A percentile compares a stretch with the other conserved stretches of the same genome.
Evolutionary conservation across 2,888 invertebrate species (phyloP).

Genomic region (Reticulitermes lucifugus): DNA sequence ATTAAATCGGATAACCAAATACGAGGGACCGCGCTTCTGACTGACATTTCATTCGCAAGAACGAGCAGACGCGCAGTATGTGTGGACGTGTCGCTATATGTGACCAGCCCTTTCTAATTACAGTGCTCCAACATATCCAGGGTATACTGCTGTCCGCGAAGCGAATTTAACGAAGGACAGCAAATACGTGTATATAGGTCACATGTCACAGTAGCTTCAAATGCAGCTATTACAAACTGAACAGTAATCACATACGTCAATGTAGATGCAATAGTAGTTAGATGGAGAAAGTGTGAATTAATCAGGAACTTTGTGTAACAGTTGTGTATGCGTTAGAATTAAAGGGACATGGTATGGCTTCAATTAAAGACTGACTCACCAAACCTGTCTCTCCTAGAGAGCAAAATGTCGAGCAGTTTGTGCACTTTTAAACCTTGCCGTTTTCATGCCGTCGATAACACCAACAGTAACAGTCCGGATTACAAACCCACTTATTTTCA

Average conservation of each 20-base stretch:
- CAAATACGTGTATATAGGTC: not conserved
- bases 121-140: not conserved
- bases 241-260: not conserved
- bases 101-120: not conserved
- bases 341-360: too few species aligned
- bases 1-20: not conserved
- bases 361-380: too few species aligned
- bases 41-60: slow-evolving; percentile 11
- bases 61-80: not conserved
- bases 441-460: too few species aligned
- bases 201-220: slow-evolving; percentile 1
- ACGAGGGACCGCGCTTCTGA: not conserved
- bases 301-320: too few species aligned
- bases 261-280: too few species aligned
- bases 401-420: too few species aligned
- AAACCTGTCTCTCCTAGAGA: too few species aligned
- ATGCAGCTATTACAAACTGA: not conserved
- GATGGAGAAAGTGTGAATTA: too few species aligned
- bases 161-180: not conserved
- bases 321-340: too few species aligned
- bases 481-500: too few species aligned
- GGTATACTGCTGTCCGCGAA: not conserved
- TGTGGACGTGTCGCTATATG: not conserved
- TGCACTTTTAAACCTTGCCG: too few species aligned
- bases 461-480: too few species aligned